Evolutionary conservation across 1,140 invertebrate genomes (phyloP), one percentile per base, ranked within the genome.

Genomic region (Onthophagus taurus): DNA sequence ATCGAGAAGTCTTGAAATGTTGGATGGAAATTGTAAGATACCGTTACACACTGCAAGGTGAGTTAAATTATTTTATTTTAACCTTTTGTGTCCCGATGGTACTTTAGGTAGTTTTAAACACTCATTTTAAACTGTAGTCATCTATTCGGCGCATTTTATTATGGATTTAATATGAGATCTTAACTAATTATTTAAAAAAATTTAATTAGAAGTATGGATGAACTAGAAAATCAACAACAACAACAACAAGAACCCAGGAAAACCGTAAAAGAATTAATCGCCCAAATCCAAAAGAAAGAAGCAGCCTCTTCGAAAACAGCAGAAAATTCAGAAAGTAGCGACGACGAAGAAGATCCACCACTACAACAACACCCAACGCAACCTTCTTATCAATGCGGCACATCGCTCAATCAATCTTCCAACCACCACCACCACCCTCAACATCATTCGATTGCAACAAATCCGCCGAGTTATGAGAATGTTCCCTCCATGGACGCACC

Each of bases 1-100:
- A 49, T 78, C 77, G 4, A 71, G 75, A 45, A 80, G 77, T 57
- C 60, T 80, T 41, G 77, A 80, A 47, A 54, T 80, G 42, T 53
- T 80, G 44, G 76, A 78, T 35, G 54, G 63, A 45, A 63, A 52
- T 29, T 48, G 48, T 20, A 50, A 26, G 12, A 38, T 46, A 4
- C 50, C 47, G 1, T 23, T 62, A 41, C 57, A 59, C 49, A 33
- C 51, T 8, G 52, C 59, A 16, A 57, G 59, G 59, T 61, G 47
- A 30, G 35, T 26, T 7, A 7, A n/a, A 26, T n/a, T 26, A 7
- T 7, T 26, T 26, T 7, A 26, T 26, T n/a, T 26, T 7, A 7
- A 7, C 24, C 24, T 7, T 26, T 26, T n/a, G n/a, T n/a, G n/a
- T n/a, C n/a, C n/a, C n/a, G n/a, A n/a, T n/a, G n/a, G n/a, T n/a